phyloP scores from a whole-genome alignment of 2,797 vertebrate genomes.

The Loriculus beryllinus region DNA sequence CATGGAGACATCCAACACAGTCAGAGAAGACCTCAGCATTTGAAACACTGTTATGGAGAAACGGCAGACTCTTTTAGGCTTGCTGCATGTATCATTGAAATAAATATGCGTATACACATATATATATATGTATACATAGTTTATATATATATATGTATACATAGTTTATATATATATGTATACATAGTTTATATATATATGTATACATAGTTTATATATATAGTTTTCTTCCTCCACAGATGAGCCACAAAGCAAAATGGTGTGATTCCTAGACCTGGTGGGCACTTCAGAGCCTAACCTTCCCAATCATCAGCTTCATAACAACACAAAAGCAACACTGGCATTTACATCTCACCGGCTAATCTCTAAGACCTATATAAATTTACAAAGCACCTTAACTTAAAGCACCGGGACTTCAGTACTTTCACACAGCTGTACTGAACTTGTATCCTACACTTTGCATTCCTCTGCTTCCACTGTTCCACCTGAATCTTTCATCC shows the following conservation, averaged over 20 bases:
- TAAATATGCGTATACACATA: not conserved
- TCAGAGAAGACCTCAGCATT: not conserved
- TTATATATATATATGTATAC: not conserved
- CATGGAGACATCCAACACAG: not conserved
- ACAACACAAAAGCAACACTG: not conserved
- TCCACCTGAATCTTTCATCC: not conserved
- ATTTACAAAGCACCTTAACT: not conserved
- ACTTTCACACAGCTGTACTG: not conserved
- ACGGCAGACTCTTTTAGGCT: not conserved
- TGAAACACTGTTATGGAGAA: not conserved
- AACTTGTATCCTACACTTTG: accelerated
- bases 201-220: not conserved
- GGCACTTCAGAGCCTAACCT: not conserved
- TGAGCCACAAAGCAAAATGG: not conserved
- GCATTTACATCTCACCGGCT: not conserved
- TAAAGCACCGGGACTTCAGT: not conserved
- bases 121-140: accelerated
- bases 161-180: accelerated
- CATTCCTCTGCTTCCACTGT: not conserved
- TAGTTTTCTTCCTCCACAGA: not conserved
- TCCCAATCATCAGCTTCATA: not conserved
- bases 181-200: accelerated
- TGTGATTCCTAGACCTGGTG: not conserved
- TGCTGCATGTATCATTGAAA: not conserved
- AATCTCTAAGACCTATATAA: not conserved